Evolutionary conservation across 2,888 invertebrate species (phyloP).

Genomic region (Malacosoma neustria): DNA sequence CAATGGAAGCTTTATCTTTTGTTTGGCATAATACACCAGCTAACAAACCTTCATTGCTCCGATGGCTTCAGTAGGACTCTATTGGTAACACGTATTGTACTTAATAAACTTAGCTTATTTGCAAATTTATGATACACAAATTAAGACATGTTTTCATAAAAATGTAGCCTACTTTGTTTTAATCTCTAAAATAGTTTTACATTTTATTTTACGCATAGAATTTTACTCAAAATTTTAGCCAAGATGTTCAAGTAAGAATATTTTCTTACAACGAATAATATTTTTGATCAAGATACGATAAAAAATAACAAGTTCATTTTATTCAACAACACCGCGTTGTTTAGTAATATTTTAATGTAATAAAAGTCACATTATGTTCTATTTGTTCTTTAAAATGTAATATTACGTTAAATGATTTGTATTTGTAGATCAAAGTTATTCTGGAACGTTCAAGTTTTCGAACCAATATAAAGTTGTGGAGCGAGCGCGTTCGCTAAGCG

Average conservation of each 20-base stretch:
- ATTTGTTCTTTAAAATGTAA: conserved; percentile 4
- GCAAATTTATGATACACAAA: too few species aligned
- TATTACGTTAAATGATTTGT: conserved; percentile 5
- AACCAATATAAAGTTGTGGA: conserved; percentile 64
- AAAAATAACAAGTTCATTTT: conserved; percentile 25
- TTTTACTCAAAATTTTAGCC: conserved; percentile 44
- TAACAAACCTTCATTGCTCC: too few species aligned
- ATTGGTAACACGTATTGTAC: too few species aligned
- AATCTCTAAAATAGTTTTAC: conserved; percentile 55
- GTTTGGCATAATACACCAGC: too few species aligned
- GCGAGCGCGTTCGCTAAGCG: conserved; percentile 52
- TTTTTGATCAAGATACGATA: conserved; percentile 37
- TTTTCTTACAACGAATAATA: conserved; percentile 29
- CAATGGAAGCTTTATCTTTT: too few species aligned
- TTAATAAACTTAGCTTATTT: too few species aligned
- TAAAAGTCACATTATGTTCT: conserved; percentile 9
- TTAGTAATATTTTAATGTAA: conserved; percentile 16
- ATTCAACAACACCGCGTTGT: conserved; percentile 8
- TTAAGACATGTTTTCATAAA: conserved; percentile 52
- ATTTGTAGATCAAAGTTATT: conserved; percentile 30
- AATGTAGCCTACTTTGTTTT: conserved; percentile 58
- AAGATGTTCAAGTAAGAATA: conserved; percentile 35
- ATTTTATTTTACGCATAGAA: conserved; percentile 56
- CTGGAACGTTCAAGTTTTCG: conserved; percentile 37
- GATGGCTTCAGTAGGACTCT: too few species aligned